phyloP scores from a whole-genome alignment of 2,113 vertebrate species.

The Ochotona princeps region DNA sequence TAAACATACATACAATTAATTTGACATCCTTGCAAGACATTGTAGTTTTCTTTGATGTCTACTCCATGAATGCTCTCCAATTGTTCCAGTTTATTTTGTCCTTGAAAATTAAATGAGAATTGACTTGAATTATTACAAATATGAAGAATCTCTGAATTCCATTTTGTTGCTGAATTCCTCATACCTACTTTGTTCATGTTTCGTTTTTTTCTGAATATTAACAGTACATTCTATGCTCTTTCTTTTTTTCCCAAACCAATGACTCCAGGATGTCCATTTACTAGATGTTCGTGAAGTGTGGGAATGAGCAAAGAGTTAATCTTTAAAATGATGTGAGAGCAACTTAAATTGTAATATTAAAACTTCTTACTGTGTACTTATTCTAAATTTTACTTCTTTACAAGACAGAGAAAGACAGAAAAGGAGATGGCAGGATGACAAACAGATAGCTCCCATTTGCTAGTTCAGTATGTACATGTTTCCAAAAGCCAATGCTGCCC shows the following conservation, averaged over 20 bases:
- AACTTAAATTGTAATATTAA: neutral
- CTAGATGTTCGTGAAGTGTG: neutral
- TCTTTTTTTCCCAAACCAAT: neutral
- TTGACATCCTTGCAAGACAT: neutral
- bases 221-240: neutral
- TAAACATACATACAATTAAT: conserved; percentile 17
- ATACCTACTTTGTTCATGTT: neutral
- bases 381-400: too few relatives aligned
- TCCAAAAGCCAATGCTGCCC: too few relatives aligned
- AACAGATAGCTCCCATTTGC: too few relatives aligned
- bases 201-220: conserved; percentile 40
- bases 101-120: conserved; percentile 51
- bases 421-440: too few relatives aligned
- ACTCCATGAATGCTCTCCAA: neutral
- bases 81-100: conserved; percentile 29
- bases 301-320: neutral
- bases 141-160: neutral
- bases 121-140: conserved; percentile 26
- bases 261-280: neutral
- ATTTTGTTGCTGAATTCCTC: neutral
- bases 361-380: neutral
- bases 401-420: too few relatives aligned
- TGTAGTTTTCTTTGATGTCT: conserved; percentile 14
- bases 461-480: too few relatives aligned
- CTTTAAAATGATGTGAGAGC: neutral